Conservation (phyloP, 2,113 vertebrate genomes). For the Himantopus leucocephalus region DNA sequence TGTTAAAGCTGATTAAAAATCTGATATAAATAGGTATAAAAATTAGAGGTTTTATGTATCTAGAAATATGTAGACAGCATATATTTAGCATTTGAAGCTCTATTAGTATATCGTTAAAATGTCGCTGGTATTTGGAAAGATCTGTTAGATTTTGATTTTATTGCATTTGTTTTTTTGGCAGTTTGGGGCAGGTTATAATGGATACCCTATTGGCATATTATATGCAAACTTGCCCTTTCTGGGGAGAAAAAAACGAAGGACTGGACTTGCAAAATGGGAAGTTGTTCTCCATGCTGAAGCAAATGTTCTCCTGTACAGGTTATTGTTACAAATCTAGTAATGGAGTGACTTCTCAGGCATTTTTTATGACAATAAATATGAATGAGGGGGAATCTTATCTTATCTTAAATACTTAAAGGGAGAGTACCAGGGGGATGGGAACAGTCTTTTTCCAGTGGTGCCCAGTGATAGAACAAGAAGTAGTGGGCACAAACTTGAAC, state of each 20-base stretch:
- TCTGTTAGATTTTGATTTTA: neutral
- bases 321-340: neutral
- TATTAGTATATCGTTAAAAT: neutral
- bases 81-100: neutral
- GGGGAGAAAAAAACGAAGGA: fast-evolving
- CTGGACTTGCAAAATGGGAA: neutral
- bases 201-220: neutral
- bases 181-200: slow-evolving; percentile 31
- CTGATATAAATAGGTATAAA: neutral
- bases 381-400: neutral
- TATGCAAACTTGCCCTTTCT: neutral
- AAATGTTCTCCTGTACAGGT: slow-evolving; percentile 21
- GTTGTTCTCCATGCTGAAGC: slow-evolving; percentile 21
- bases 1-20: neutral
- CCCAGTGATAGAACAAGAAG: too few relatives aligned
- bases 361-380: neutral
- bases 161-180: neutral
- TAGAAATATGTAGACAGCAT: neutral
- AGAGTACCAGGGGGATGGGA: too few relatives aligned
- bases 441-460: too few relatives aligned
- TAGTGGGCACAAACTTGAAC: too few relatives aligned
- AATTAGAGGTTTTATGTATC: neutral
- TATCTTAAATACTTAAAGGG: too few relatives aligned
- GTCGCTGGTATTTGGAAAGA: neutral
- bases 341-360: neutral